A percentile compares a stretch with the other conserved stretches of the same genome.
Conservation (phyloP, 2,888 invertebrate species). For the Periphyllus acericola region DNA sequence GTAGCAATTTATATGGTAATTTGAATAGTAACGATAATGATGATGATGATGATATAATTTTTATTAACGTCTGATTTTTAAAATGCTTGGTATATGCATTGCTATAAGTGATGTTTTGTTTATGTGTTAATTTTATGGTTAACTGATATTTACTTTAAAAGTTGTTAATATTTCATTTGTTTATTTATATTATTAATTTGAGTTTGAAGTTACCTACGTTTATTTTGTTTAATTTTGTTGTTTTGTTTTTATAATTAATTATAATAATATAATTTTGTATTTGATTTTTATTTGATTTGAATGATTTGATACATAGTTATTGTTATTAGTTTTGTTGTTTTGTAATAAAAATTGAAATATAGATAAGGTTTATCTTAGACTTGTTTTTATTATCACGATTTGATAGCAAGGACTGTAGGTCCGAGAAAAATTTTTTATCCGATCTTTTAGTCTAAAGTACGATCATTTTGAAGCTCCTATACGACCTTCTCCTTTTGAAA, state of each 20-base stretch:
- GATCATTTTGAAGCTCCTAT: slow-evolving; percentile 4
- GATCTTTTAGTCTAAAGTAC: background rate
- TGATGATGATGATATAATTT: slow-evolving; percentile 6
- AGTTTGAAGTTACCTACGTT: no score
- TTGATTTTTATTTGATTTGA: background rate
- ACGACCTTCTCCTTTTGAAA: slow-evolving; percentile 8
- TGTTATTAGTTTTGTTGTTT: background rate
- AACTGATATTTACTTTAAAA: background rate
- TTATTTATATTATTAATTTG: slow-evolving; percentile 2
- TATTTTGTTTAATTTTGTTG: background rate
- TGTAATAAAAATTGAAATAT: background rate
- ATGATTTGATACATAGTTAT: no score
- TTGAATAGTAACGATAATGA: slow-evolving; percentile 18
- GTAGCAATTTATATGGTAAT: slow-evolving; percentile 10
- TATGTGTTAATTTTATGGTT: background rate
- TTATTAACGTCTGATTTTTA: slow-evolving; percentile 32
- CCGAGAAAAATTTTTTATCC: background rate
- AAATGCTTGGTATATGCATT: background rate
- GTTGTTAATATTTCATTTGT: slow-evolving; percentile 4
- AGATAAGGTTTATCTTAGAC: no score
- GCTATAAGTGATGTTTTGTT: background rate
- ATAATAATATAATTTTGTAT: slow-evolving; percentile 1
- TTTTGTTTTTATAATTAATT: background rate
- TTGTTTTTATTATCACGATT: no score
- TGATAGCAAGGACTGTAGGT: no score